These are phyloP conservation scores for Brachyhypopomus occidentalis DNA, from an alignment of 2,113 vertebrate species.

Conservation along the genomic window DNA sequence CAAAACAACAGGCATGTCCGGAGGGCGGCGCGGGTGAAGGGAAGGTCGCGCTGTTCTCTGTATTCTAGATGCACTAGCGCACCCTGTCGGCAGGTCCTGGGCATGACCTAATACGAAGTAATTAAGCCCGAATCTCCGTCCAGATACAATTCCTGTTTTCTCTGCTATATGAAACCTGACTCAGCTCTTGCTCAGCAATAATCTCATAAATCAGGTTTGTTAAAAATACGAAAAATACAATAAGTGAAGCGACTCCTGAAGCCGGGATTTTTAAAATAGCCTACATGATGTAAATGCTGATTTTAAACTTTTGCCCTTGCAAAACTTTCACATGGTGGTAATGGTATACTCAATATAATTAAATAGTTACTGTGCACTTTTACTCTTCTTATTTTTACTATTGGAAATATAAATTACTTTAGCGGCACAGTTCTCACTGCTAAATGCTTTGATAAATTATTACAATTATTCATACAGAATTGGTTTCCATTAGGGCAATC, in stretches of 20 bases:
- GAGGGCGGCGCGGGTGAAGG: not conserved
- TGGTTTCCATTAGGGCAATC: no score
- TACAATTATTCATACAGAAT: no score
- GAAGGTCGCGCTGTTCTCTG: not conserved
- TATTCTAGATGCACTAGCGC: not conserved
- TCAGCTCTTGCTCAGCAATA: no score
- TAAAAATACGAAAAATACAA: no score
- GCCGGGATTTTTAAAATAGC: not conserved
- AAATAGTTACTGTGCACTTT: not conserved
- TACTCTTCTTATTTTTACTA: not conserved
- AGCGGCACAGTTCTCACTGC: no score
- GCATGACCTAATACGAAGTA: not conserved
- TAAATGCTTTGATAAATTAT: no score
- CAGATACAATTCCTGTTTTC: no score
- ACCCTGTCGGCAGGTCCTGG: not conserved
- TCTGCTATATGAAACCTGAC: no score
- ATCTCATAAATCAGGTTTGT: no score
- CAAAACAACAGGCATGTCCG: not conserved
- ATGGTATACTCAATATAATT: no score
- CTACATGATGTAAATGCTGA: not conserved
- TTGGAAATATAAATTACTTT: no score
- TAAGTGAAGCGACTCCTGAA: not conserved
- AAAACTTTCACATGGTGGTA: not conserved
- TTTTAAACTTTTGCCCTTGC: not conserved
- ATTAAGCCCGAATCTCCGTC: no score